Base-by-base conservation (phyloP, 2,113 vertebrate species). In the Myanophis thanlyinensis region DNA sequence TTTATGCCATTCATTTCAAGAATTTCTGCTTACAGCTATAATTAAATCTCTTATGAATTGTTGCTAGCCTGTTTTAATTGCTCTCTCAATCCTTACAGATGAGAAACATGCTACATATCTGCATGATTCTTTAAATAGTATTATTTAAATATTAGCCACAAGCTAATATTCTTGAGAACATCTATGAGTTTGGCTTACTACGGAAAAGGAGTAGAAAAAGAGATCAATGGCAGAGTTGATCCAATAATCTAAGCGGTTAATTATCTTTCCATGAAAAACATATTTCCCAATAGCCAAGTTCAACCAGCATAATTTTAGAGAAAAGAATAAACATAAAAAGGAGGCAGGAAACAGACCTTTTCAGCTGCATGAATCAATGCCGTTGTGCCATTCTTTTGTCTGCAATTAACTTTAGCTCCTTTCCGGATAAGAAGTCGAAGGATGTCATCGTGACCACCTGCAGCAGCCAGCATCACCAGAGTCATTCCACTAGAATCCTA, bases 401-500 rank as follows among this genome's bases (percentile, higher is more conserved):
- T 97, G 0, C 98, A 96, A 1, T 99, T 99, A 91, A 99, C 98
- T 96, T 98, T 98, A 56, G 98, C 99, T 51, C 99, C 99, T 96
- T 99, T 99, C 93, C 98, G 98, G 95, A 99, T 98, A 0, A 99
- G 98, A 94, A 99, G 96, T 73, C 99, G 94, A 59, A 99, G 98
- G 85, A 99, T 98, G 95, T 99, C 99, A 2, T 99, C 99, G 0
- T 99, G 99, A 1, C 99, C 99, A 1, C 98, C 98, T 0, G 99
- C 99, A 22, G 99, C 99, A 3, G 99, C 99, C 86, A 99, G 97
- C 99, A 99, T 99, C 92, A 98, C 98, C 13, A 99, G 96, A 0
- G 99, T 99, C 99, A 99, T 99, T 18, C 99, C 99, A 13, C 98
- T 99, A 0, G 98, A 97, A 44, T 99, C 99, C 99, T 99, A 97